Evolutionary conservation across 2,797 vertebrate species (phyloP).

Genomic region (Crax fasciolata): DNA sequence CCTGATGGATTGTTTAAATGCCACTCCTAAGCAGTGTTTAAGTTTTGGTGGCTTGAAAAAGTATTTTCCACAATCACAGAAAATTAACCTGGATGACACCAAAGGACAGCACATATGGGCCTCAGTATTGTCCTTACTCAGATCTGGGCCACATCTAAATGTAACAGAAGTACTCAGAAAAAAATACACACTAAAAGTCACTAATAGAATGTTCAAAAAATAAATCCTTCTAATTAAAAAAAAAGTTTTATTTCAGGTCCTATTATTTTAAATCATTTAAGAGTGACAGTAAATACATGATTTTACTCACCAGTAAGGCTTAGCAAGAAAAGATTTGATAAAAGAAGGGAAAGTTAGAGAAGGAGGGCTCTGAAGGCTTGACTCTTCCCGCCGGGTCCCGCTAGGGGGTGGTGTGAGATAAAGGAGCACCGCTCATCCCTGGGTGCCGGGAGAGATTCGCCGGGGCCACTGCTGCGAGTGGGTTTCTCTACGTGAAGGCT

Average conservation of each 20-base stretch:
- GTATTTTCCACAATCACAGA: background rate
- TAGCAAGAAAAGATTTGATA: accelerated
- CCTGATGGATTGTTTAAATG: background rate
- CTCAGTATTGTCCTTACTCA: background rate
- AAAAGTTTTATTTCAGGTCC: background rate
- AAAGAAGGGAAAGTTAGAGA: accelerated
- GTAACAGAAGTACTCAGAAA: background rate
- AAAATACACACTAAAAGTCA: background rate
- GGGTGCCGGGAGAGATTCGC: too few relatives aligned
- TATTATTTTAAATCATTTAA: background rate
- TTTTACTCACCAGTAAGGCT: background rate
- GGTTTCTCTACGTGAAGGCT: background rate
- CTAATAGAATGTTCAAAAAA: accelerated
- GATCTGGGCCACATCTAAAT: background rate
- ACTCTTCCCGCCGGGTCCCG: background rate
- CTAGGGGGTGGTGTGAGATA: conserved; percentile 20
- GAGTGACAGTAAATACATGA: background rate
- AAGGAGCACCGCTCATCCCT: background rate
- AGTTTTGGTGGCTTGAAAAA: background rate
- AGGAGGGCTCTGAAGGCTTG: accelerated
- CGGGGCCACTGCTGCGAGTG: background rate
- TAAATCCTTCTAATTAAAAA: background rate
- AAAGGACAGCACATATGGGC: background rate
- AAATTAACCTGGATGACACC: background rate
- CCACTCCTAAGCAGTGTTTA: background rate